Percentiles rank a stretch among this genome's conserved stretches.
phyloP scores from a whole-genome alignment of 2,888 invertebrate species.

The Phortica okadai region DNA sequence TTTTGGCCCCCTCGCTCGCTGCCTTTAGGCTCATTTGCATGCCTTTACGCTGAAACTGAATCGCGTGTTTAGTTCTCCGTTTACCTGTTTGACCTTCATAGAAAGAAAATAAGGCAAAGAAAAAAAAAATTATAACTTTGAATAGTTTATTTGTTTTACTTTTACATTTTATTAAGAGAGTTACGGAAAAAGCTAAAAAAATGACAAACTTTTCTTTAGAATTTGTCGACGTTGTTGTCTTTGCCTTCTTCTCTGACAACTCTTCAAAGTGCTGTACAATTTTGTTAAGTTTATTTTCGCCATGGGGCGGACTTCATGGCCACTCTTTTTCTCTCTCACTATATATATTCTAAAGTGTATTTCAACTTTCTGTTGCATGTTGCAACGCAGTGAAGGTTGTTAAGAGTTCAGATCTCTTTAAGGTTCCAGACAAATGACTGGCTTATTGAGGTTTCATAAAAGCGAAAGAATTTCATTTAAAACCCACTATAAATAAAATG shows the following conservation, averaged over 20 bases:
- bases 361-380: too few relatives aligned
- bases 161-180: constrained; percentile 19
- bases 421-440: too few relatives aligned
- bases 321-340: too few relatives aligned
- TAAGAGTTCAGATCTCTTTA: too few relatives aligned
- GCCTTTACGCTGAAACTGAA: neutral
- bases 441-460: too few relatives aligned
- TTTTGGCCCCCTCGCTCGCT: neutral
- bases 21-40: neutral
- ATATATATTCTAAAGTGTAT: too few relatives aligned
- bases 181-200: constrained; percentile 16
- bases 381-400: too few relatives aligned
- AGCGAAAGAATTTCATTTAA: too few relatives aligned
- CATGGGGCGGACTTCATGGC: neutral
- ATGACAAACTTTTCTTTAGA: neutral
- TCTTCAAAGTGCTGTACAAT: neutral
- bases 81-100: constrained; percentile 14
- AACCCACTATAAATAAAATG: too few relatives aligned
- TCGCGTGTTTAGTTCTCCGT: neutral
- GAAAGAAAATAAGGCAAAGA: constrained; percentile 15
- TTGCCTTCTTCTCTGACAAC: neutral
- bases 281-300: neutral
- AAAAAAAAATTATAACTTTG: neutral
- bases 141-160: constrained; percentile 43
- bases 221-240: neutral